phyloP scores from a whole-genome alignment of 2,888 invertebrate species.

The Geophilus truncorum region DNA sequence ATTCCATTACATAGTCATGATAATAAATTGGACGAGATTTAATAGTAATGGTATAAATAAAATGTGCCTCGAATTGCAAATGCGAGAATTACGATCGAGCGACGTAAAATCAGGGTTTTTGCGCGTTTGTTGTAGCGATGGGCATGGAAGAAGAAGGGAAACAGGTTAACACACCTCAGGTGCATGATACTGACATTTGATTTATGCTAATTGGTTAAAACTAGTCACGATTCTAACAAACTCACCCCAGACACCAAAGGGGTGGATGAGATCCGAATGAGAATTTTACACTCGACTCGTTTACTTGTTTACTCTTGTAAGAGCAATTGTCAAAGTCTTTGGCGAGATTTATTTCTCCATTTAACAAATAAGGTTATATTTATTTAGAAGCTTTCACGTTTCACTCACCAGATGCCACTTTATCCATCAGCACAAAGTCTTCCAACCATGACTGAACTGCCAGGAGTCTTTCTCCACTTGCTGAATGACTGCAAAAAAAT shows the following conservation, averaged over 20 bases:
- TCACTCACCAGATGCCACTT: neutral
- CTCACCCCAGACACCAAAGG: neutral
- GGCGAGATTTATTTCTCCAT: no score
- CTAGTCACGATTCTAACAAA: neutral
- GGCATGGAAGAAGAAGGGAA: neutral
- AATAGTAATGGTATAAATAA: no score
- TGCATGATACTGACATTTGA: neutral
- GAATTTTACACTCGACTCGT: neutral
- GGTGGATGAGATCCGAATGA: neutral
- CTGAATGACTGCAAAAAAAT: neutral
- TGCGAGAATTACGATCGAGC: no score
- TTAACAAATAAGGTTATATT: no score
- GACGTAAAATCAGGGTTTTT: no score
- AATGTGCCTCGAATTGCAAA: no score
- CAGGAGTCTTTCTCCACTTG: neutral
- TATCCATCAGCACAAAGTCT: neutral
- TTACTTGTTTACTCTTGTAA: neutral
- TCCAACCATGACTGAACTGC: conserved; percentile 8
- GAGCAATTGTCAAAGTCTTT: no score
- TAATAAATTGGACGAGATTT: no score
- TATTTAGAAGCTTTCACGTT: no score
- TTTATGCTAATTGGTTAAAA: neutral
- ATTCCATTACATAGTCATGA: no score
- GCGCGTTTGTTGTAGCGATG: neutral
- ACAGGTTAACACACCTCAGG: neutral